phyloP scores from a whole-genome alignment of 2,797 vertebrate genomes.

The Chromis chromis region DNA sequence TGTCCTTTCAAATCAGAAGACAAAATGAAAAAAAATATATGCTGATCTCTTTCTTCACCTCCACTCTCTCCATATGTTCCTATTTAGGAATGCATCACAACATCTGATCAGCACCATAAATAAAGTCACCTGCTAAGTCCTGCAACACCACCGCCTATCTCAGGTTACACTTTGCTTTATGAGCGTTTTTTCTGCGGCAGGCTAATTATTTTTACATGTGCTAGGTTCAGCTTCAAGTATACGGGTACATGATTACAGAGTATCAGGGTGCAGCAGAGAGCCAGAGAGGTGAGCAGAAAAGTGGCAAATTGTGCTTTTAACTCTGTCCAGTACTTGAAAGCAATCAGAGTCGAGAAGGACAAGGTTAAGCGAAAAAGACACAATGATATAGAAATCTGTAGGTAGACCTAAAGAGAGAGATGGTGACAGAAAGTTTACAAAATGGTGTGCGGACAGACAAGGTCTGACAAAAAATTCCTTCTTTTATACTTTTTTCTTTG shows the following conservation, averaged over 20 bases:
- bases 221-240: constrained; percentile 35
- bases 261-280: not conserved
- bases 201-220: constrained; percentile 70
- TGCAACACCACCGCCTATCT: constrained; percentile 47
- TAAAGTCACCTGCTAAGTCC: constrained; percentile 62
- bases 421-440: constrained; percentile 6
- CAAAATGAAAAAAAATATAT: not conserved
- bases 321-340: not conserved
- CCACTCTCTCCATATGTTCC: constrained; percentile 39
- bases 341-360: not conserved
- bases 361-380: constrained; percentile 4
- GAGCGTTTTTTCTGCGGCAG: constrained; percentile 37
- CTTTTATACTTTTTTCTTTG: not conserved
- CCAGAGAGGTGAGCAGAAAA: constrained; percentile 10
- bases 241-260: constrained; percentile 6
- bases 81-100: constrained; percentile 58
- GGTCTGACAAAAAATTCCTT: constrained; percentile 1
- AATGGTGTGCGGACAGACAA: not conserved
- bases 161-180: constrained; percentile 63
- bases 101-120: constrained; percentile 61
- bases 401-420: not conserved
- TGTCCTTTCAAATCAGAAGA: constrained; percentile 2
- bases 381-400: not conserved
- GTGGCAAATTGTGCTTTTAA: constrained; percentile 9
- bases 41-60: not conserved